A percentile compares a stretch with the other conserved stretches of the same genome.
Evolutionary conservation across 2,888 invertebrate species (phyloP).

Genomic region (Thera obeliscata): DNA sequence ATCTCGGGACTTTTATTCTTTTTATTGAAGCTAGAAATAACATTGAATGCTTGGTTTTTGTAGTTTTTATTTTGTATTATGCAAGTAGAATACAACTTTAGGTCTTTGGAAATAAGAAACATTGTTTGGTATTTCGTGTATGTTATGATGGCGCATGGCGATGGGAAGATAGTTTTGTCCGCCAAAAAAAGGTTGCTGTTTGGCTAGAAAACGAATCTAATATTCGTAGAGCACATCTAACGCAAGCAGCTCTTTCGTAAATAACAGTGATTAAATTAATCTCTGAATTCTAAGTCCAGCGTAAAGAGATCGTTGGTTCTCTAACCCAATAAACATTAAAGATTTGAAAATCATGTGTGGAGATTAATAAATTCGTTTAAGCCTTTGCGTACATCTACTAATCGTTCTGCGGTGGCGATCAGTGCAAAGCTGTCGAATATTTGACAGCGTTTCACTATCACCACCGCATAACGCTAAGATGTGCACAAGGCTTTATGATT

Average conservation of each 20-base stretch:
- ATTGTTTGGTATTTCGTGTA: neutral
- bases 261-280: neutral
- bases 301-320: neutral
- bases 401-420: too few relatives aligned
- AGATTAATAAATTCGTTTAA: too few relatives aligned
- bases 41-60: conserved; percentile 1
- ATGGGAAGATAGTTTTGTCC: too few relatives aligned
- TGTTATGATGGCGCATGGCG: neutral
- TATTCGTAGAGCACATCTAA: neutral
- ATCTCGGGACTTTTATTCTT: conserved; percentile 32
- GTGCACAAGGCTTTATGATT: too few relatives aligned
- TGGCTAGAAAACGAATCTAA: neutral
- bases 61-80: neutral
- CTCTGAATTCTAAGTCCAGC: neutral
- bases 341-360: too few relatives aligned
- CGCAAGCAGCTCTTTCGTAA: neutral
- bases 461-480: too few relatives aligned
- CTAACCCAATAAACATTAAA: too few relatives aligned
- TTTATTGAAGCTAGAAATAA: conserved; percentile 15
- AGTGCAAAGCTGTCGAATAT: too few relatives aligned
- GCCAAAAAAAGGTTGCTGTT: too few relatives aligned
- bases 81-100: neutral
- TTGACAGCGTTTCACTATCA: too few relatives aligned
- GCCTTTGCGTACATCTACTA: too few relatives aligned
- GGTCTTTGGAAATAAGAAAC: neutral